Base-by-base conservation (phyloP, 2,888 invertebrate genomes). In the Chironomus tentans region DNA sequence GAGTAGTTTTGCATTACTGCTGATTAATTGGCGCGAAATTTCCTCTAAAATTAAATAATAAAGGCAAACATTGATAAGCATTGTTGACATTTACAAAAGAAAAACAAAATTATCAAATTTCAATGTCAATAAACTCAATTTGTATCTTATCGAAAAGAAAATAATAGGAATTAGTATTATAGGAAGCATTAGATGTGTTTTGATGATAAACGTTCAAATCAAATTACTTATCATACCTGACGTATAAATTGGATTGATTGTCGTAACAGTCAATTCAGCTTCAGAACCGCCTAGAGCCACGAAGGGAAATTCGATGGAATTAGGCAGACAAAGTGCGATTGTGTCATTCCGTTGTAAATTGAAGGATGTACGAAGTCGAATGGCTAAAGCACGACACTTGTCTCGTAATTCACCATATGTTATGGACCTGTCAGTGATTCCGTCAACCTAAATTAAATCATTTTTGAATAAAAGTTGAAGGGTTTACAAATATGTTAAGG, bases 221-320 rank as follows among this genome's bases (percentile, higher is more conserved):
- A 10, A 38, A 10, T 10, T 38, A 10, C 10, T 7, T 38, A 10
- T 38, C 80, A 84, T 80, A 88, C 88, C 85, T 65, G 87, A 84
- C 46, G 90, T 93, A 80, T 93, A 93, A 77, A 88, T 81, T 0
- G 93, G 92, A 84, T 93, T 94, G 5, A 93, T 85, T 0, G 91
- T 89, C 0, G 92, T 91, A 4, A 90, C 87, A 12, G 88, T 80
- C 1, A 91, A 84, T 0, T 91, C 92, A 68, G 92, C 92, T 79
- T 89, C 89, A 46, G 91, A 79, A 28, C 88, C 86, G 0, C 92
- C 93, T 79, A 92, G 80, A 12, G 87, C 81, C 1, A 88, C 87
- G 13, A 92, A 84, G 0, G 90, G 87, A 80, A 87, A 91, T 82
- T 94, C 94, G 0, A 93, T 93, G 22, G 90, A 80, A 81, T 94